Percentiles rank a stretch among this genome's conserved stretches.
These are phyloP conservation scores for Harpalus rufipes DNA, from an alignment of 2,888 invertebrate genomes.

Conservation along the genomic window DNA sequence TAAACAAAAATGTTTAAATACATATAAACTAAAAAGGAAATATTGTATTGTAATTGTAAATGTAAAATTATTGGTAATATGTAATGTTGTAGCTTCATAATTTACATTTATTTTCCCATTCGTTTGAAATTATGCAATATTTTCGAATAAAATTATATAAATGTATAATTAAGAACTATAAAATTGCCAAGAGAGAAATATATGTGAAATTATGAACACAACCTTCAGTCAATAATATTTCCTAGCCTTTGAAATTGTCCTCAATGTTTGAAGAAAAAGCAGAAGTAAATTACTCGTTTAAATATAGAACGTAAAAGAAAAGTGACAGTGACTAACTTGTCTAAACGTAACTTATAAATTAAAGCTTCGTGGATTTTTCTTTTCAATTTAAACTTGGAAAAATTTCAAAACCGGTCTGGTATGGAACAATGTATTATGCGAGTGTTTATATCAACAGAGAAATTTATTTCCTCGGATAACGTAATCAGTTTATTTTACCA, in stretches of 20 bases:
- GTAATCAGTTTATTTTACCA: conserved; percentile 46
- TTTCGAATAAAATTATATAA: not conserved
- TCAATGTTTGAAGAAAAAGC: conserved; percentile 29
- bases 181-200: no score
- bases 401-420: conserved; percentile 22
- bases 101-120: no score
- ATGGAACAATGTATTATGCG: conserved; percentile 33
- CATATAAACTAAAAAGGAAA: no score
- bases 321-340: conserved; percentile 38
- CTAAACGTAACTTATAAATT: conserved; percentile 37
- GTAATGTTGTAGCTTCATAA: no score
- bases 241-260: conserved; percentile 9
- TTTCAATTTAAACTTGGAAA: conserved; percentile 44
- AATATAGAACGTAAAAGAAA: conserved; percentile 28
- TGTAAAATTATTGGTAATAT: no score
- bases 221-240: conserved; percentile 21
- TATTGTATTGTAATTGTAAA: no score
- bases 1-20: no score
- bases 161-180: not conserved
- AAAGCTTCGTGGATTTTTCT: conserved; percentile 23
- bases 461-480: conserved; percentile 38
- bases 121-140: no score
- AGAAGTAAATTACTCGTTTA: conserved; percentile 30
- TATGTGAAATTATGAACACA: no score
- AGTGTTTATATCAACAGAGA: conserved; percentile 43